A percentile compares a stretch with the other conserved stretches of the same genome.
phyloP scores from a whole-genome alignment of 2,888 invertebrate genomes.

The Lomographa bimaculata region DNA sequence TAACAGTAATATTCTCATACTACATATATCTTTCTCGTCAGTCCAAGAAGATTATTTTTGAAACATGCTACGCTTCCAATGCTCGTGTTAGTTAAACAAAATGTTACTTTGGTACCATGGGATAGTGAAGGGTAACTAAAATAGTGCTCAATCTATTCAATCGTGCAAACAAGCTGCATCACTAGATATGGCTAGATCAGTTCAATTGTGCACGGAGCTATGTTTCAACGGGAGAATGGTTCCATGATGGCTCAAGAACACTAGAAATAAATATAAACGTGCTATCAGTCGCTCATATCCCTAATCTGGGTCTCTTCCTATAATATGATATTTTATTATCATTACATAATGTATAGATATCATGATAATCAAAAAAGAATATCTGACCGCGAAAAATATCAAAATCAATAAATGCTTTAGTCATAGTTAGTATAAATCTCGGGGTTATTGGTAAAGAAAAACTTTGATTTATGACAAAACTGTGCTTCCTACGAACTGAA shows the following conservation, averaged over 20 bases:
- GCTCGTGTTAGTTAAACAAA: slow-evolving; percentile 26
- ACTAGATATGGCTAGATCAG: slow-evolving; percentile 19
- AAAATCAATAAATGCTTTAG: no score
- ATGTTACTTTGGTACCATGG: slow-evolving; percentile 52
- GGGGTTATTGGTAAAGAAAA: no score
- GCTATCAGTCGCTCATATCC: slow-evolving; percentile 2
- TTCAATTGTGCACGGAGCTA: slow-evolving; percentile 15
- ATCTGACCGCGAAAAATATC: no score
- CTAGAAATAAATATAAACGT: slow-evolving; percentile 1
- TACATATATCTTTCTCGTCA: no score
- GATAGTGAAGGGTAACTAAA: slow-evolving; percentile 39
- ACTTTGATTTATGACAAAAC: no score
- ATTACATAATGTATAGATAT: background rate
- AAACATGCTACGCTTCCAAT: slow-evolving; percentile 4
- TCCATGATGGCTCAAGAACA: no score
- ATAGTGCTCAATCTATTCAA: slow-evolving; percentile 5
- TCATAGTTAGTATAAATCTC: no score
- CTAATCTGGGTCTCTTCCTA: slow-evolving; percentile 5
- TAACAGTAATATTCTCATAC: no score
- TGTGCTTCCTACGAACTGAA: no score
- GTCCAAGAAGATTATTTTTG: no score
- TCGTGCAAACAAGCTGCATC: slow-evolving; percentile 21
- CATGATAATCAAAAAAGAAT: no score
- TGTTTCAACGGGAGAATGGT: background rate
- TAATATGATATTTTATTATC: no score